Evolutionary conservation across 2,888 invertebrate genomes (phyloP).

Genomic region (Chydorus sphaericus): DNA sequence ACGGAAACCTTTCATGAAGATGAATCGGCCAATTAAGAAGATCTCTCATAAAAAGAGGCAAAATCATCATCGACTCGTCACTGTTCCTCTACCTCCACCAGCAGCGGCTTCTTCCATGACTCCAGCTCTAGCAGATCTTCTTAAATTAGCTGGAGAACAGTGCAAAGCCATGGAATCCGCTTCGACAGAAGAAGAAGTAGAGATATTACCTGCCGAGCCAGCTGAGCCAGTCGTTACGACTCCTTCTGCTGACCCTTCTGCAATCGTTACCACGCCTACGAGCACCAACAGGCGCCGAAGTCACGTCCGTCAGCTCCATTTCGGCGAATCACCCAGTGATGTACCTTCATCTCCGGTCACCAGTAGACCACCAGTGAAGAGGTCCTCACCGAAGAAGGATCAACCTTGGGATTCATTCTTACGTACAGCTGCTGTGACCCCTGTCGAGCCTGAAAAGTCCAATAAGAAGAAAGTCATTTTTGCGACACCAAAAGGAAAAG

Average conservation of each 20-base stretch:
- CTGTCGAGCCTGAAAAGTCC: background rate
- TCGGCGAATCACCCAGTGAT: slow-evolving; percentile 1
- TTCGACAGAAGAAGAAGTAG: background rate
- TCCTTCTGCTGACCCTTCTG: background rate
- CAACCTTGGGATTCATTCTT: slow-evolving; percentile 3
- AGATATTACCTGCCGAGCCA: background rate
- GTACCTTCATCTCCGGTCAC: background rate
- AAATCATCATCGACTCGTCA: too few relatives aligned
- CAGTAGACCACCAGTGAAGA: background rate
- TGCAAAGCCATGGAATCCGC: background rate
- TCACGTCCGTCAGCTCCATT: slow-evolving; percentile 4
- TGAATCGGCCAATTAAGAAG: background rate
- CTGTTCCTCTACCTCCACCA: background rate
- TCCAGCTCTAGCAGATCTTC: background rate
- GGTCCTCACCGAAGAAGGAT: background rate
- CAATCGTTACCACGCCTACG: background rate
- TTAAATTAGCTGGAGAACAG: background rate
- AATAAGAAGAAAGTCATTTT: background rate
- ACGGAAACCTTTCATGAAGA: background rate
- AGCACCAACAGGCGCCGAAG: background rate
- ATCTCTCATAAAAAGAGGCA: background rate
- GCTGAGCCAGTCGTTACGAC: background rate
- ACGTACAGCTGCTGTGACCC: background rate
- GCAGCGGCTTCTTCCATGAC: background rate
- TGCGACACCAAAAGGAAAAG: slow-evolving; percentile 7